phyloP scores from a whole-genome alignment of 1,140 invertebrate species.

The Brachionus paranguensis region DNA sequence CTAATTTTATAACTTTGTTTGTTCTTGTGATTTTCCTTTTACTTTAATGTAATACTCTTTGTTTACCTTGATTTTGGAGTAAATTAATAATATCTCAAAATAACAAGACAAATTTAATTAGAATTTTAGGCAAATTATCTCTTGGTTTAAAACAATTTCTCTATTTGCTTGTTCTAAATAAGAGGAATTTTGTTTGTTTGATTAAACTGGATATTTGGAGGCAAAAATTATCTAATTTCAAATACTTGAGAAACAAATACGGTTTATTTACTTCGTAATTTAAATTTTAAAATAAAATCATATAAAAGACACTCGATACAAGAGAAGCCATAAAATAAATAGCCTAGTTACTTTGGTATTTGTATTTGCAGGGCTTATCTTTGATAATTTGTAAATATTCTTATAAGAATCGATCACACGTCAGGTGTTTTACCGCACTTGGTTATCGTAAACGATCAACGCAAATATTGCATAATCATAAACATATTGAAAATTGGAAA shows the following conservation, averaged over 20 bases:
- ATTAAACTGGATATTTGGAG: not conserved
- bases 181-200: not conserved
- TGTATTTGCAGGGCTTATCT: not conserved
- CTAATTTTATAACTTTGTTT: not conserved
- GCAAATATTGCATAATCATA: not conserved
- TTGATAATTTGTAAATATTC: not conserved
- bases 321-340: not conserved
- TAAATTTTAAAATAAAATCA: not conserved
- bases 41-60: not conserved
- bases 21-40: not conserved
- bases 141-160: not conserved
- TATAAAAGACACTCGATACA: not conserved
- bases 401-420: not conserved
- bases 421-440: not conserved
- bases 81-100: not conserved
- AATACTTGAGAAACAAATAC: slow-evolving; percentile 1
- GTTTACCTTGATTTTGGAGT: not conserved
- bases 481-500: not conserved
- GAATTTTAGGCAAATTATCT: not conserved
- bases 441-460: not conserved
- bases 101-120: not conserved
- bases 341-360: not conserved
- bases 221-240: slow-evolving; percentile 1
- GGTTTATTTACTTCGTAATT: not conserved
- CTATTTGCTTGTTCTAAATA: not conserved